Evolutionary conservation across 1,140 invertebrate genomes (phyloP).

Genomic region (Drosophila willistoni): DNA sequence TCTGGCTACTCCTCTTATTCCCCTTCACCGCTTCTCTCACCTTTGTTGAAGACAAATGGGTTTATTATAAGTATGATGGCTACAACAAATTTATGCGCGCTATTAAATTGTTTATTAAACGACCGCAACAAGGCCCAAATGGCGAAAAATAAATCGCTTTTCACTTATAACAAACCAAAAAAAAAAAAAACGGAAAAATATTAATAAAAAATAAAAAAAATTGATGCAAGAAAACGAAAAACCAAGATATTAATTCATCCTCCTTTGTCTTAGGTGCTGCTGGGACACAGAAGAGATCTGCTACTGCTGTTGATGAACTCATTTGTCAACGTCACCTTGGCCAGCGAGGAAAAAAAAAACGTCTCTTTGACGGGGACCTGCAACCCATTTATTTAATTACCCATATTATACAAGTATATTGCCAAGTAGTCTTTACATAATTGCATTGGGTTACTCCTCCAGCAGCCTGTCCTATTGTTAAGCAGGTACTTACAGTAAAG

Average conservation of each 20-base stretch:
- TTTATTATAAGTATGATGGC: slow-evolving; percentile 78
- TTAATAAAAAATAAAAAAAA: slow-evolving; percentile 11
- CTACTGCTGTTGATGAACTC: slow-evolving; percentile 74
- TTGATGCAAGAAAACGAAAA: not conserved
- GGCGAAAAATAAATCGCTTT: slow-evolving; percentile 80
- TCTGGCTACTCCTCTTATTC: no score
- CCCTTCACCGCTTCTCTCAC: not conserved
- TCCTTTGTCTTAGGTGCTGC: not conserved
- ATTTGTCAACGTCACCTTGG: slow-evolving; percentile 71
- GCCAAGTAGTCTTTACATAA: slow-evolving; percentile 63
- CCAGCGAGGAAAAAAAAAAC: slow-evolving; percentile 7
- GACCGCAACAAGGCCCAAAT: slow-evolving; percentile 68
- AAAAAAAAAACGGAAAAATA: slow-evolving; percentile 15
- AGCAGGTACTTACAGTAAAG: slow-evolving; percentile 42
- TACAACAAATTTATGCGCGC: slow-evolving; percentile 75
- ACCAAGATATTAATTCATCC: slow-evolving; percentile 12
- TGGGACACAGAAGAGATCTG: slow-evolving; percentile 17
- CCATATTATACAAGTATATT: slow-evolving; percentile 53
- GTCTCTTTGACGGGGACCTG: slow-evolving; percentile 42
- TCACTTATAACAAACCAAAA: slow-evolving; percentile 50
- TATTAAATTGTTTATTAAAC: slow-evolving; percentile 81
- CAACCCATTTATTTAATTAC: slow-evolving; percentile 77
- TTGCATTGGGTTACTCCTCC: slow-evolving; percentile 57
- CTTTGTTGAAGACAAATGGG: slow-evolving; percentile 67
- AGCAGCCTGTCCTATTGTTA: slow-evolving; percentile 4